A percentile compares a stretch with the other conserved stretches of the same genome.
Evolutionary conservation across 2,113 vertebrate genomes (phyloP).

Genomic region (Chionodraco myersi): DNA sequence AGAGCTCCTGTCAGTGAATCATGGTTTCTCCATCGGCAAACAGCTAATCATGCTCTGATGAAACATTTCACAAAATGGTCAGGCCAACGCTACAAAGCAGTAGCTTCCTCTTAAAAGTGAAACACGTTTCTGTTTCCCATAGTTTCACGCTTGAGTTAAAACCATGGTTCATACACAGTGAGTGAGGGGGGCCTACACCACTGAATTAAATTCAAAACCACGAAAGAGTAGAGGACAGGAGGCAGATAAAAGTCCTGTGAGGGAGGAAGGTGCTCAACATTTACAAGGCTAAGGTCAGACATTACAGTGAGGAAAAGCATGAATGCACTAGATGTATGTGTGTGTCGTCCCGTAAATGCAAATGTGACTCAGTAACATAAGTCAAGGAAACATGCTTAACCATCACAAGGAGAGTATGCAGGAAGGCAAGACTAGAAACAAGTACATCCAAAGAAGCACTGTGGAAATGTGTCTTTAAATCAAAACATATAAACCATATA

Average conservation of each 20-base stretch:
- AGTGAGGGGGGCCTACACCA: constrained; percentile 16
- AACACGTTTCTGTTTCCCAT: constrained; percentile 25
- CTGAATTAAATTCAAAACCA: constrained; percentile 49
- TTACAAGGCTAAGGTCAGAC: constrained; percentile 10
- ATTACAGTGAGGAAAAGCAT: constrained; percentile 16
- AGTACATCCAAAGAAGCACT: not conserved
- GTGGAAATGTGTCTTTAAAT: not conserved
- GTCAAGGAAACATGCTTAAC: not conserved
- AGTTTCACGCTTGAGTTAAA: constrained; percentile 9
- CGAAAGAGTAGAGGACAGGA: constrained; percentile 33
- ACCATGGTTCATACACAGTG: constrained; percentile 14
- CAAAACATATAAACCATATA: not conserved
- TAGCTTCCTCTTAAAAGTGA: constrained; percentile 9
- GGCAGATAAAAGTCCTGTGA: constrained; percentile 20
- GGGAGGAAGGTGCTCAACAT: constrained; percentile 21
- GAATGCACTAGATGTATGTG: not conserved
- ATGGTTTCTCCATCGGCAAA: constrained; percentile 1
- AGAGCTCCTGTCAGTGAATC: constrained; percentile 30
- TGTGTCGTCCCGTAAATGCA: constrained; percentile 1
- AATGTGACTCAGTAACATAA: not conserved
- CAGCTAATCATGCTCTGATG: constrained; percentile 30
- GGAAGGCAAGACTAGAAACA: not conserved
- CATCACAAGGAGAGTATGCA: not conserved
- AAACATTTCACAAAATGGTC: not conserved
- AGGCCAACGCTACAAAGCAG: constrained; percentile 25